Evolutionary conservation across 2,888 invertebrate genomes (phyloP).

Genomic region (Masnerella sp.): DNA sequence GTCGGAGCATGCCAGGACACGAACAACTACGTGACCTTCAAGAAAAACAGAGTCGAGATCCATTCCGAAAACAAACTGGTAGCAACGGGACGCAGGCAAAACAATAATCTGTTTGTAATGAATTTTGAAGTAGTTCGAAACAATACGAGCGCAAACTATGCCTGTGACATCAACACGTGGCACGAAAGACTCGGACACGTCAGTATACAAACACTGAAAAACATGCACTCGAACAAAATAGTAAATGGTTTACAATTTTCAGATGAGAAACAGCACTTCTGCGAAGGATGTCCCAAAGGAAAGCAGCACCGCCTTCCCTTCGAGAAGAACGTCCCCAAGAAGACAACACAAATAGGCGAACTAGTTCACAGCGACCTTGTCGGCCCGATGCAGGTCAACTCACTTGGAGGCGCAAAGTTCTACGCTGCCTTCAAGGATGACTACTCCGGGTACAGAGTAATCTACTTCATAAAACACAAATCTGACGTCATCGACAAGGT

Average conservation of each 20-base stretch:
- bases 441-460: conserved; percentile 31
- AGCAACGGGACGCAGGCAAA: not conserved
- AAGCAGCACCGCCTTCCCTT: conserved; percentile 62
- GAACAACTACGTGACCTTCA: not conserved
- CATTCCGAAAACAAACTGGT: not conserved
- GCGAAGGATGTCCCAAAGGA: conserved; percentile 63
- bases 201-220: not conserved
- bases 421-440: conserved; percentile 57
- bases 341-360: conserved; percentile 35
- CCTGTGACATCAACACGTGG: not conserved
- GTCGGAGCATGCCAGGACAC: not conserved
- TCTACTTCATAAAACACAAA: too few relatives aligned
- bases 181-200: not conserved
- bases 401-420: conserved; percentile 34
- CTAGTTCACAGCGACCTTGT: conserved; percentile 50
- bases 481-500: too few relatives aligned
- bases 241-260: conserved; percentile 41
- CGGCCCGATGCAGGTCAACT: conserved; percentile 34
- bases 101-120: not conserved
- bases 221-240: not conserved
- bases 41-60: not conserved
- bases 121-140: not conserved
- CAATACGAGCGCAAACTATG: not conserved
- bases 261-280: conserved; percentile 58
- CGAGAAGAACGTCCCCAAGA: conserved; percentile 15